These are phyloP conservation scores for Centropus bengalensis DNA, from an alignment of 2,113 vertebrate genomes.

Conservation along the genomic window DNA sequence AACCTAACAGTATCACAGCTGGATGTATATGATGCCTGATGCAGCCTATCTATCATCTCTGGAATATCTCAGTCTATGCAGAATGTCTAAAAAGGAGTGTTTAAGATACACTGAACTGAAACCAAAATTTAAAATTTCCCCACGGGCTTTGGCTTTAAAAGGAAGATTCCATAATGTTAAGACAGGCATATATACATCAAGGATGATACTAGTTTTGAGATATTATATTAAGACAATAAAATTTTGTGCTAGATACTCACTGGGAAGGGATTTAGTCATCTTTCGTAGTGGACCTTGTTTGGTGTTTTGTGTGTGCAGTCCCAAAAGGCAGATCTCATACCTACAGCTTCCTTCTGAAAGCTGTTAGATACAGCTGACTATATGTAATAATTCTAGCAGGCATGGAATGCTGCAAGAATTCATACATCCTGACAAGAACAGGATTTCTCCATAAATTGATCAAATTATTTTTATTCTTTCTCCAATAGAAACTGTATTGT, in stretches of 20 bases:
- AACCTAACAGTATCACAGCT: neutral
- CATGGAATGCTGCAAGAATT: neutral
- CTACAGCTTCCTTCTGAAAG: neutral
- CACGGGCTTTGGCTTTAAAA: neutral
- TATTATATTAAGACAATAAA: neutral
- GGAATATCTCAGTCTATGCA: neutral
- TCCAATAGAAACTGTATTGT: neutral
- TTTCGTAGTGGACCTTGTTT: neutral
- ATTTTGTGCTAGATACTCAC: neutral
- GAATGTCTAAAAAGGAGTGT: neutral
- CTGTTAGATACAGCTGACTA: neutral
- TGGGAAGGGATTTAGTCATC: neutral
- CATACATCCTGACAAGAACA: no score
- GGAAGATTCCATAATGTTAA: slow-evolving; percentile 13
- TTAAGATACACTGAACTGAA: neutral
- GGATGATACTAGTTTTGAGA: neutral
- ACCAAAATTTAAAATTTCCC: neutral
- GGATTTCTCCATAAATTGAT: neutral
- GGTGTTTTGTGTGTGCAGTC: neutral
- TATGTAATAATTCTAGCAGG: neutral
- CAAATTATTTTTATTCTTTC: neutral
- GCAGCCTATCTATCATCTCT: neutral
- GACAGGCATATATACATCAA: neutral
- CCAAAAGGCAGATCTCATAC: neutral
- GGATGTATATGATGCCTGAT: neutral